Percentiles rank a stretch among this genome's conserved stretches.
Evolutionary conservation across 2,888 invertebrate species (phyloP).

Genomic region (Protodeltote pygarga): DNA sequence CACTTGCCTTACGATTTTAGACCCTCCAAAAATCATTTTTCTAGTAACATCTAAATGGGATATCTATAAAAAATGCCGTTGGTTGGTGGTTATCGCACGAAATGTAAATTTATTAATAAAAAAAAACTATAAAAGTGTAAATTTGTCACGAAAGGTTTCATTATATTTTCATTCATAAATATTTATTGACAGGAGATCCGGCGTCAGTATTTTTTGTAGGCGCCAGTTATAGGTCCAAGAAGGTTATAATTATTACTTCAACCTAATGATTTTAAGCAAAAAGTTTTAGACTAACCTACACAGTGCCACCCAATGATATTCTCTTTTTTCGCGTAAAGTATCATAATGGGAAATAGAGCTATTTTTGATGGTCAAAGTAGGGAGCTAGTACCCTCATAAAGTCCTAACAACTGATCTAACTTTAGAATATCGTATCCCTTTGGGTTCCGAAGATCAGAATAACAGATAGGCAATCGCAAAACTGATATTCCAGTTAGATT

Average conservation of each 20-base stretch:
- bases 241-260: conserved; percentile 4
- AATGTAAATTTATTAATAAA: conserved; percentile 1
- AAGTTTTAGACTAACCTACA: too few species aligned
- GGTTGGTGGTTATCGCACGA: background rate
- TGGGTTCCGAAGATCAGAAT: too few species aligned
- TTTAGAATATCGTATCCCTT: too few species aligned
- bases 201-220: background rate
- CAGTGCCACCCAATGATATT: too few species aligned
- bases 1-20: conserved; percentile 66
- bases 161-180: conserved; percentile 9
- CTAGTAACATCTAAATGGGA: background rate
- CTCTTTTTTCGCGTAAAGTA: too few species aligned
- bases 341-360: background rate
- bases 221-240: conserved; percentile 5
- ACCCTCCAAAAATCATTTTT: conserved; percentile 57
- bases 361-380: background rate
- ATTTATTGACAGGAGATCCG: conserved; percentile 1
- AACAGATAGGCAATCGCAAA: too few species aligned
- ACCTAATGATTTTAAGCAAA: too few species aligned
- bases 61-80: background rate
- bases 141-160: conserved; percentile 20
- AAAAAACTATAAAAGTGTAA: conserved; percentile 9
- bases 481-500: too few species aligned
- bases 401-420: too few species aligned
- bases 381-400: too few species aligned